Conservation (phyloP, 2,888 invertebrate species). For the Drosophila picticornis region DNA sequence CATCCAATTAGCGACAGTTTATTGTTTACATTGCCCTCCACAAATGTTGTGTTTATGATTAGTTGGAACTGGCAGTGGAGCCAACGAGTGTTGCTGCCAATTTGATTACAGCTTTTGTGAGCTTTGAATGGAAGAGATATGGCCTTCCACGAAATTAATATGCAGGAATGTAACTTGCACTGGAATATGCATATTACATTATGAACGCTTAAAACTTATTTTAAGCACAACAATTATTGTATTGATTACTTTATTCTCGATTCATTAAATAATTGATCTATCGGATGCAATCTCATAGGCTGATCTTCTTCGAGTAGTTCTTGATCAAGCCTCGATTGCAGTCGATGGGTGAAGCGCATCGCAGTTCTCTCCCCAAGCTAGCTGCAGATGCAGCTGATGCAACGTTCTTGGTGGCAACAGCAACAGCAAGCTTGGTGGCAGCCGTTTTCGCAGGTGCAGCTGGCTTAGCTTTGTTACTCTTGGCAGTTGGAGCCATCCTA, state of each 20-base stretch:
- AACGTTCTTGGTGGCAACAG: not conserved
- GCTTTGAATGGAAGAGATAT: not conserved
- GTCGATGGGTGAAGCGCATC: too few species aligned
- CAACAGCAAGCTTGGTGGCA: not conserved
- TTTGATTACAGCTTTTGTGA: constrained; percentile 1
- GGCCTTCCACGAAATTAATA: not conserved
- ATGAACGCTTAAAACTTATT: not conserved
- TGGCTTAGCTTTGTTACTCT: not conserved
- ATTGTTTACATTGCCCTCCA: constrained; percentile 42
- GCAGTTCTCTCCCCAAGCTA: too few species aligned
- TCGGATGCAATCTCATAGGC: constrained; percentile 97
- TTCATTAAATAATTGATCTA: not conserved
- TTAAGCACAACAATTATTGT: not conserved
- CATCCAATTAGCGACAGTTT: constrained; percentile 68
- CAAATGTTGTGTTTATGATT: constrained; percentile 28
- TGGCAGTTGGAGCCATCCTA: not conserved
- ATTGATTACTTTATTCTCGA: not conserved
- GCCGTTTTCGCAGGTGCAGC: not conserved
- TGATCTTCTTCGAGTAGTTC: constrained; percentile 99
- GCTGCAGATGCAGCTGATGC: too few species aligned
- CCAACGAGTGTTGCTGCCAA: not conserved
- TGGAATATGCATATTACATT: not conserved
- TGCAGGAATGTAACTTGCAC: not conserved
- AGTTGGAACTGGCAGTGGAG: not conserved
- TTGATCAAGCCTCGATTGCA: constrained; percentile 86